Evolutionary conservation across 92 coral and sea anemone genomes (phyloP).

Genomic region (Epizoanthus fatuus): DNA sequence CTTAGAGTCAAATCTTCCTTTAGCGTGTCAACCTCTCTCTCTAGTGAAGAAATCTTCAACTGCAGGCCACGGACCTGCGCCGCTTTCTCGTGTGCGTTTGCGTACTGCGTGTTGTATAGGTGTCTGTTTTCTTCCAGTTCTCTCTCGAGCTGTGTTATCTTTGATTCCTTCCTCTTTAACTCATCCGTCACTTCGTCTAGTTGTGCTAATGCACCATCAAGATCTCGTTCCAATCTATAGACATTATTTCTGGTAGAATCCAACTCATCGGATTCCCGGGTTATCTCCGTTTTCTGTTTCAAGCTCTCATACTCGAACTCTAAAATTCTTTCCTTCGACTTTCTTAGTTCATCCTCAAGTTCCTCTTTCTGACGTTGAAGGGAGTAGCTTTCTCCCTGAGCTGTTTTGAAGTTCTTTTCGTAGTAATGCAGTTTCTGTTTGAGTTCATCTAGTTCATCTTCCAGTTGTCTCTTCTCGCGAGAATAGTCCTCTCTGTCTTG

Average conservation of each 20-base stretch:
- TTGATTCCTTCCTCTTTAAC: constrained; percentile 60
- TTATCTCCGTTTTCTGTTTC: constrained; percentile 53
- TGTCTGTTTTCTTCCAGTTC: constrained; percentile 75
- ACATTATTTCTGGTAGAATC: constrained; percentile 58
- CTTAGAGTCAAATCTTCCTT: constrained; percentile 78
- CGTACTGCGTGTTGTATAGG: constrained; percentile 51
- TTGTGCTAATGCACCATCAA: constrained; percentile 56
- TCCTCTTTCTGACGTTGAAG: constrained; percentile 27
- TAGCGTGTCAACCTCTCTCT: constrained; percentile 72
- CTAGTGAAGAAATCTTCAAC: constrained; percentile 67
- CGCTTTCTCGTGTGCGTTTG: constrained; percentile 70
- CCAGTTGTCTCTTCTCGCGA: constrained; percentile 6
- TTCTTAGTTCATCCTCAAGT: constrained; percentile 71
- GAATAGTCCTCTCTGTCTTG: constrained; percentile 43
- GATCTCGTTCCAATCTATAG: constrained; percentile 44
- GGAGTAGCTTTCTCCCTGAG: background rate
- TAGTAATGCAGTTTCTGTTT: background rate
- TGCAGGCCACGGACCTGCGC: constrained; percentile 71
- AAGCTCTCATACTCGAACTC: constrained; percentile 63
- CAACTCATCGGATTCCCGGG: constrained; percentile 50
- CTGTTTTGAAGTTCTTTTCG: too few species aligned
- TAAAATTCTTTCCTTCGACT: constrained; percentile 65
- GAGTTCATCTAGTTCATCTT: constrained; percentile 19
- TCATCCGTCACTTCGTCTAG: constrained; percentile 44
- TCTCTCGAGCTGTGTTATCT: constrained; percentile 67